A percentile compares a stretch with the other conserved stretches of the same genome.
These are phyloP conservation scores for Spea bombifrons DNA, from an alignment of 2,113 vertebrate genomes.

Conservation along the genomic window DNA sequence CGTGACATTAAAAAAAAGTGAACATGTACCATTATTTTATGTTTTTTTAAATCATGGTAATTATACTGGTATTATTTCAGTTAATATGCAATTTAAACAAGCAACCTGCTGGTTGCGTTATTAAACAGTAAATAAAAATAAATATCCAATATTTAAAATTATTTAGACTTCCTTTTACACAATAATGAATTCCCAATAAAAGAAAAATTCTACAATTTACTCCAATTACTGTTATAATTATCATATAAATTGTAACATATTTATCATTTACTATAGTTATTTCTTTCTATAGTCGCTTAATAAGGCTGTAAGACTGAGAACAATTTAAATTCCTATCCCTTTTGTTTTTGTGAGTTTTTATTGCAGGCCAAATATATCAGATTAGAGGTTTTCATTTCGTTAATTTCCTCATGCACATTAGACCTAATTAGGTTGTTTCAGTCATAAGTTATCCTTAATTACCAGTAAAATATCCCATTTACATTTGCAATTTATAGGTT, in stretches of 20 bases:
- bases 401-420: conserved; percentile 47
- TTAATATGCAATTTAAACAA: no score
- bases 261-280: conserved; percentile 40
- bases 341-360: conserved; percentile 44
- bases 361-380: conserved; percentile 48
- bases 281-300: conserved; percentile 35
- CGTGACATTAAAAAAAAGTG: no score
- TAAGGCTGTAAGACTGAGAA: conserved; percentile 35
- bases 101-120: no score
- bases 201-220: conserved; percentile 26
- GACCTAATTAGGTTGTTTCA: conserved; percentile 48
- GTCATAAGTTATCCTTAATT: conserved; percentile 48
- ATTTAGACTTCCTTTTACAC: conserved; percentile 9
- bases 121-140: not conserved
- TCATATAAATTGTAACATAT: conserved; percentile 44
- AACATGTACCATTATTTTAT: no score
- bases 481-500: conserved; percentile 46
- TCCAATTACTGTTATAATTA: conserved; percentile 36
- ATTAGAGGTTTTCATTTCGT: conserved; percentile 48
- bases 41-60: no score
- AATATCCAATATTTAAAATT: conserved; percentile 3
- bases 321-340: conserved; percentile 36
- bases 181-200: conserved; percentile 26
- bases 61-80: no score
- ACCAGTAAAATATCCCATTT: conserved; percentile 49